These are phyloP conservation scores for Cryptotermes secundus DNA, from an alignment of 1,140 invertebrate genomes.

Conservation along the genomic window DNA sequence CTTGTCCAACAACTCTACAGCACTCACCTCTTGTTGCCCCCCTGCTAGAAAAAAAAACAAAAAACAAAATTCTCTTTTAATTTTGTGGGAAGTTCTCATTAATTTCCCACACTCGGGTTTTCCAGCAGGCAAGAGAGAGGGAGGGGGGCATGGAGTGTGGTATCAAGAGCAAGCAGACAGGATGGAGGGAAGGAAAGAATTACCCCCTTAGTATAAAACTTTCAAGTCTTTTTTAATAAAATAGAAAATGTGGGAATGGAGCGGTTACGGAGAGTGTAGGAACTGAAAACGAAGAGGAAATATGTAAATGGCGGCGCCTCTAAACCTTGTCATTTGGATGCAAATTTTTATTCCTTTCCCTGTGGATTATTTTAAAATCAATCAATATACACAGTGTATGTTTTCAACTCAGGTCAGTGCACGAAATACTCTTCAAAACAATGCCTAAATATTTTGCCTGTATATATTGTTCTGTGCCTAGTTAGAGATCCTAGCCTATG, in stretches of 20 bases:
- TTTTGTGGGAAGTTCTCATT: conserved; percentile 19
- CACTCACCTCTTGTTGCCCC: conserved; percentile 5
- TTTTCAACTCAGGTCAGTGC: no score
- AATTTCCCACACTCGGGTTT: conserved; percentile 15
- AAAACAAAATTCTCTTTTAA: conserved; percentile 16
- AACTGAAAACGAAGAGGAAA: not conserved
- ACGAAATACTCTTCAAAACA: no score
- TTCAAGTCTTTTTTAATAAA: not conserved
- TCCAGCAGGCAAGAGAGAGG: not conserved
- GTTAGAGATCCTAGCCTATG: no score
- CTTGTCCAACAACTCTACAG: not conserved
- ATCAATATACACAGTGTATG: no score
- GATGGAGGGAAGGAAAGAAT: not conserved
- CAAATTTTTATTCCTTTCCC: not conserved
- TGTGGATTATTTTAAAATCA: not conserved
- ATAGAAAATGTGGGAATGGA: not conserved
- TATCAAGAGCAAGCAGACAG: not conserved
- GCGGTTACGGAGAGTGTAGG: not conserved
- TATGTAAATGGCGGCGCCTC: not conserved
- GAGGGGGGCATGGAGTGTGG: not conserved
- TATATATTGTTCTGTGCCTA: no score
- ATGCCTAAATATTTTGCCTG: no score
- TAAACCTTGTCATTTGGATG: not conserved
- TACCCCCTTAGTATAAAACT: not conserved
- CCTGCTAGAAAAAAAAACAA: not conserved